A percentile compares a stretch with the other conserved stretches of the same genome.
Conservation (phyloP, 2,797 vertebrate species). For the Diceros bicornis region DNA sequence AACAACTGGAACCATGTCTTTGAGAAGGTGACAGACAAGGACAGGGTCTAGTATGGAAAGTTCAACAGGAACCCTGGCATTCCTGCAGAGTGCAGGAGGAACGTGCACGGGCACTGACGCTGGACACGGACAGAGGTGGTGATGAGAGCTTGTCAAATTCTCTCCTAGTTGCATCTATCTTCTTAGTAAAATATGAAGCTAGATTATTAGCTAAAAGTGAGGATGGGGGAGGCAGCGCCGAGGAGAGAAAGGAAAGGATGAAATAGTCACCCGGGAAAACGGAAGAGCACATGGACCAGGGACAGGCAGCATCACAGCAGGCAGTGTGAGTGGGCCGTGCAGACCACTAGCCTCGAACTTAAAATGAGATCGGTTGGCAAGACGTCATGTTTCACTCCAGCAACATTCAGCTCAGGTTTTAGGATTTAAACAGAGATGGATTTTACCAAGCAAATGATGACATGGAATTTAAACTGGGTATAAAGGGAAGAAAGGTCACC, state of each 20-base stretch:
- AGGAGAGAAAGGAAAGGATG: background rate
- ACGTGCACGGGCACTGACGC: accelerated
- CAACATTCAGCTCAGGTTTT: background rate
- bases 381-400: background rate
- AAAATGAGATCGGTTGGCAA: background rate
- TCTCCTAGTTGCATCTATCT: background rate
- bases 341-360: background rate
- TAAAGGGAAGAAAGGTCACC: background rate
- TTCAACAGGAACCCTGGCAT: background rate
- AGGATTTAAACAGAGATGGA: background rate
- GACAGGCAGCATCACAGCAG: background rate
- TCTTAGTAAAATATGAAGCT: background rate
- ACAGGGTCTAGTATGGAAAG: background rate
- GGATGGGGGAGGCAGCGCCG: background rate
- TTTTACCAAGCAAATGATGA: background rate
- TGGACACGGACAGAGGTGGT: accelerated
- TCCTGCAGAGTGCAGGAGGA: background rate
- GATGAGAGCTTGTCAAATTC: background rate
- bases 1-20: background rate
- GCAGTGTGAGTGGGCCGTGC: background rate
- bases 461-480: background rate
- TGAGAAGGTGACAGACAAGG: background rate
- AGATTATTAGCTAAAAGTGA: background rate
- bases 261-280: background rate
- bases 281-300: background rate